phyloP scores from a whole-genome alignment of 2,888 invertebrate genomes.

The Limnephilus rhombicus region DNA sequence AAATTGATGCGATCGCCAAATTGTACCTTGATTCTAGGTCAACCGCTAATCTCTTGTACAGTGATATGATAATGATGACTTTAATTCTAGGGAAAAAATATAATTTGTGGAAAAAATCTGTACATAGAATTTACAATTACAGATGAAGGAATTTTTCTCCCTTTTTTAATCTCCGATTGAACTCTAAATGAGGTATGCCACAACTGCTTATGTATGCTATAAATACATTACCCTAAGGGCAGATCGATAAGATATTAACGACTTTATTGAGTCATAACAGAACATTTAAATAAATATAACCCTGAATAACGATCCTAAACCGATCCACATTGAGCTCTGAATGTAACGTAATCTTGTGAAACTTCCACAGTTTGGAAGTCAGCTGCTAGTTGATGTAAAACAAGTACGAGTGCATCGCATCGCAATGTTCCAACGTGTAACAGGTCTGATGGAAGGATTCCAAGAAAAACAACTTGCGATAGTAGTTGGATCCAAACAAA shows the following conservation, averaged over 20 bases:
- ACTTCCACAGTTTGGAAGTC: not conserved
- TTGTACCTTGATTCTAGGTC: too few species aligned
- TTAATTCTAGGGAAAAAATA: too few species aligned
- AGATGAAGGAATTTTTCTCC: too few species aligned
- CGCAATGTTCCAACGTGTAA: constrained; percentile 7
- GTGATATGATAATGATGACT: too few species aligned
- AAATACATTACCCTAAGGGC: not conserved
- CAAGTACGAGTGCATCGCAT: constrained; percentile 18
- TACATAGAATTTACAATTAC: too few species aligned
- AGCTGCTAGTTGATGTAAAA: constrained; percentile 19
- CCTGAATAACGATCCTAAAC: constrained; percentile 3
- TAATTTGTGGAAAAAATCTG: too few species aligned
- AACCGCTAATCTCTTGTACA: too few species aligned
- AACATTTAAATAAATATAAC: not conserved
- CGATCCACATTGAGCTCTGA: not conserved
- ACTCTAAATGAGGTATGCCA: too few species aligned
- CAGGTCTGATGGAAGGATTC: constrained; percentile 31
- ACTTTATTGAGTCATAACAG: not conserved
- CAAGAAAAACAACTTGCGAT: constrained; percentile 17
- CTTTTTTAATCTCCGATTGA: too few species aligned
- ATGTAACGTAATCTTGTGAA: not conserved
- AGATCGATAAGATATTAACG: not conserved
- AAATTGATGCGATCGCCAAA: too few species aligned
- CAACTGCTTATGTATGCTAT: too few species aligned
- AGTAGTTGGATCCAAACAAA: constrained; percentile 12